These are phyloP conservation scores for Pseudochirops corinnae DNA, from an alignment of 2,797 vertebrate species.

Conservation along the genomic window DNA sequence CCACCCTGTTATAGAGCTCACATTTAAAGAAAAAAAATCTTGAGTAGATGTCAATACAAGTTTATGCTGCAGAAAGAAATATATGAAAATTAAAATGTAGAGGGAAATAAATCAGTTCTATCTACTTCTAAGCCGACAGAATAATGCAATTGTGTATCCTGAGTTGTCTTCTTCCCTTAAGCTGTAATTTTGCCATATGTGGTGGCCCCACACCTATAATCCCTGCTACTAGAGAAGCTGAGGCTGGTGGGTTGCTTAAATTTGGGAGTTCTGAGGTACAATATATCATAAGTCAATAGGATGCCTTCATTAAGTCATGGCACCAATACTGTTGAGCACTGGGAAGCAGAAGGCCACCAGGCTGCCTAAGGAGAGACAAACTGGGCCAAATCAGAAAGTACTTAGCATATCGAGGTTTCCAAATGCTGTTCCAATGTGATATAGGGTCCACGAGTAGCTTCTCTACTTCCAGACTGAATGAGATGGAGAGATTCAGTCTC, in stretches of 20 bases:
- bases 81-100: neutral
- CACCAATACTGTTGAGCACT: neutral
- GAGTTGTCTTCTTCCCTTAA: neutral
- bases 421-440: neutral
- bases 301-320: neutral
- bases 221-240: neutral
- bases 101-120: neutral
- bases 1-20: neutral
- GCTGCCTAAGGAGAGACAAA: neutral
- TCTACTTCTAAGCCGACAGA: neutral
- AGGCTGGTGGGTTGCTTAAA: neutral
- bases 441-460: neutral
- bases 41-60: neutral
- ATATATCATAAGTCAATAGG: neutral
- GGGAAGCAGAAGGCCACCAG: neutral
- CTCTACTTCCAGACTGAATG: neutral
- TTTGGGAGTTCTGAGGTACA: neutral
- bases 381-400: neutral
- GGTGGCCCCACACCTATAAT: neutral
- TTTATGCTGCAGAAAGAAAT: neutral
- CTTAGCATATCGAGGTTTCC: neutral
- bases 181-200: neutral
- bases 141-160: neutral
- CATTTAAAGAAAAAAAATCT: neutral
- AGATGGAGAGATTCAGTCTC: neutral